Conservation (phyloP, 2,888 invertebrate genomes). For the Cyaniris semiargus region DNA sequence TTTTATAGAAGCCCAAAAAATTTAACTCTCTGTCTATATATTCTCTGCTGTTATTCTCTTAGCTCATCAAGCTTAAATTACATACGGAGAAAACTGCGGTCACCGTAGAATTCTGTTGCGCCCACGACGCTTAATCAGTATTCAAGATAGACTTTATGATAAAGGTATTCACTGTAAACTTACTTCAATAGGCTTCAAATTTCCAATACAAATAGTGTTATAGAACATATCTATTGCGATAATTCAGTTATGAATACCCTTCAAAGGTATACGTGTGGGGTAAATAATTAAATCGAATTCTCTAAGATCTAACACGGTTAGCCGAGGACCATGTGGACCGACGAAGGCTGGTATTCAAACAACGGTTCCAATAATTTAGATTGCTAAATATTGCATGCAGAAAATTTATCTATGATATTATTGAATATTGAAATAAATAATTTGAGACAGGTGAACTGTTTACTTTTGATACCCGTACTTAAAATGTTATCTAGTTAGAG, state of each 20-base stretch:
- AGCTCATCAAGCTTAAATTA: too few species aligned
- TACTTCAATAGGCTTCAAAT: neutral
- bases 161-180: neutral
- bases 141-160: too few species aligned
- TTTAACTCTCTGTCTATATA: too few species aligned
- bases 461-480: neutral
- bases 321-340: neutral
- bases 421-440: neutral
- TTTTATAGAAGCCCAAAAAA: too few species aligned
- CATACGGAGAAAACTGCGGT: too few species aligned
- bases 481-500: neutral
- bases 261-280: slow-evolving; percentile 17
- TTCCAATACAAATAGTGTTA: neutral
- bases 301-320: neutral
- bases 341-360: neutral
- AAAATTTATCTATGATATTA: neutral
- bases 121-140: too few species aligned
- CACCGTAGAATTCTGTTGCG: too few species aligned
- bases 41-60: too few species aligned
- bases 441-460: neutral
- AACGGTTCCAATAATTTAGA: slow-evolving; percentile 8
- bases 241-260: slow-evolving; percentile 5
- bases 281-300: slow-evolving; percentile 26
- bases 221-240: neutral
- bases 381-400: slow-evolving; percentile 1